phyloP scores from a whole-genome alignment of 2,888 invertebrate genomes.

The Sympetrum striolatum region DNA sequence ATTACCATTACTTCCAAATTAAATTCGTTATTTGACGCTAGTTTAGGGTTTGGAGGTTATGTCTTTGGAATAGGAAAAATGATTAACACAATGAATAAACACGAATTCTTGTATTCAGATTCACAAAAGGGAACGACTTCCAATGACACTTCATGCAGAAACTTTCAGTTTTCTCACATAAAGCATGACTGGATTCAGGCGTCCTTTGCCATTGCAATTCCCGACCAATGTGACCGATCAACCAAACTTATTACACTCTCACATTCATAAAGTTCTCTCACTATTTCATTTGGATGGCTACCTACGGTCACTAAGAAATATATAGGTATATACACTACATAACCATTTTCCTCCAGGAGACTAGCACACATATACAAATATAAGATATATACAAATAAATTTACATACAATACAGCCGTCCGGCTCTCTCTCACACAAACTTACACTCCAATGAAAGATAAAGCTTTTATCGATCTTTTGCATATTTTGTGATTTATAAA shows the following conservation, averaged over 20 bases:
- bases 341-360: neutral
- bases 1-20: too few species aligned
- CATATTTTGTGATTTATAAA: neutral
- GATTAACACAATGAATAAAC: neutral
- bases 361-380: conserved; percentile 18
- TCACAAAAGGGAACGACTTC: conserved; percentile 3
- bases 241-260: neutral
- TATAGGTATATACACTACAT: neutral
- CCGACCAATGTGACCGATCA: neutral
- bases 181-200: neutral
- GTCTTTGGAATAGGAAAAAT: neutral
- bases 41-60: neutral
- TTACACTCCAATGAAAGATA: neutral
- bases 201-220: neutral
- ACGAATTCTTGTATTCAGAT: conserved; percentile 29
- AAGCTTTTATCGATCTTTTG: neutral
- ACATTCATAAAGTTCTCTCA: neutral
- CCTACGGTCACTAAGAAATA: neutral
- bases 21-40: too few species aligned
- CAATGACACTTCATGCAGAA: neutral
- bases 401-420: neutral
- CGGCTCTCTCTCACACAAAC: neutral
- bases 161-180: neutral
- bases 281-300: neutral
- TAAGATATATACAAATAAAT: conserved; percentile 9